Percentiles rank a stretch among this genome's conserved stretches.
Evolutionary conservation across 2,888 invertebrate genomes (phyloP).

Genomic region (Nezara viridula): DNA sequence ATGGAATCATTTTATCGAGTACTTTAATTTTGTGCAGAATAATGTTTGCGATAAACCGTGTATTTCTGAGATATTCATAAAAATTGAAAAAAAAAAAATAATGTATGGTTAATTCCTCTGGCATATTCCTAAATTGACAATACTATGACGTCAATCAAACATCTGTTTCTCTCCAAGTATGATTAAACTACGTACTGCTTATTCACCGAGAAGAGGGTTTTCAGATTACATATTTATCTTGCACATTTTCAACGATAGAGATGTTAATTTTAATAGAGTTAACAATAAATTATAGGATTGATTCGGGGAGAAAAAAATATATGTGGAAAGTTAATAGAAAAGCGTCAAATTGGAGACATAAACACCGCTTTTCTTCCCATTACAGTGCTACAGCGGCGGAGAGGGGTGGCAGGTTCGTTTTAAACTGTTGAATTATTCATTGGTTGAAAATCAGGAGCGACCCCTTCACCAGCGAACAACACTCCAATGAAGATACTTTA

Average conservation of each 20-base stretch:
- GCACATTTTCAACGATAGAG: not conserved
- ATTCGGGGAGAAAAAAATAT: not conserved
- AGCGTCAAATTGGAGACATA: constrained; percentile 44
- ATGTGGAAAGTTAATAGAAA: not conserved
- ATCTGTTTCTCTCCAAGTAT: too few species aligned
- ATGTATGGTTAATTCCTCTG: too few species aligned
- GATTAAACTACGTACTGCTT: not conserved
- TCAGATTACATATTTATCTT: not conserved
- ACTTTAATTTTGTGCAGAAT: too few species aligned
- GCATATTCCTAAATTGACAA: too few species aligned
- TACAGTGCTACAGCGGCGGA: constrained; percentile 13
- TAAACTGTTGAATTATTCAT: constrained; percentile 60
- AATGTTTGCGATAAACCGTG: too few species aligned
- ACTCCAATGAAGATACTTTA: constrained; percentile 46
- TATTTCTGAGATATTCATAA: too few species aligned
- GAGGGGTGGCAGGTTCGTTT: constrained; percentile 29
- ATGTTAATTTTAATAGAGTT: not conserved
- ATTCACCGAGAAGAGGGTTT: not conserved
- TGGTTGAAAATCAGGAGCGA: constrained; percentile 44
- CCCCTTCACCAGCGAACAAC: constrained; percentile 47
- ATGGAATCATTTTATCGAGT: too few species aligned
- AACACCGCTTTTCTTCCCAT: constrained; percentile 50
- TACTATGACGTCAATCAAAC: too few species aligned
- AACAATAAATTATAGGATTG: not conserved
- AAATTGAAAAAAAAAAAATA: too few species aligned